phyloP scores from a whole-genome alignment of 2,797 vertebrate genomes.

The Crotalus adamanteus region DNA sequence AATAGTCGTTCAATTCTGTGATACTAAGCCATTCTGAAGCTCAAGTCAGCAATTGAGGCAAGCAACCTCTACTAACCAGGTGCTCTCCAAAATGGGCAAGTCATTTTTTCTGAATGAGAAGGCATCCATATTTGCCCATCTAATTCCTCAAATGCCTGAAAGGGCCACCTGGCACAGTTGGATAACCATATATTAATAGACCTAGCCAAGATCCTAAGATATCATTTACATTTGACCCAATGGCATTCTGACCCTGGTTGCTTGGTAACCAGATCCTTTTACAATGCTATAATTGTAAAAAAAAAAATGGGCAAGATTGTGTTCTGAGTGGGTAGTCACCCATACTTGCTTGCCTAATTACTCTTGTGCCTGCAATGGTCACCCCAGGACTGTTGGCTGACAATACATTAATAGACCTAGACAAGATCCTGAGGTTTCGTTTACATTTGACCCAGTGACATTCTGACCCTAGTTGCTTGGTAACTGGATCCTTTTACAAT shows the following conservation, averaged over 20 bases:
- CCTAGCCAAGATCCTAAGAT: conserved; percentile 17
- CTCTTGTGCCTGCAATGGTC: conserved; percentile 7
- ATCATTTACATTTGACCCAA: conserved; percentile 35
- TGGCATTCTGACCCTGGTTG: conserved; percentile 27
- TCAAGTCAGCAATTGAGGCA: background rate
- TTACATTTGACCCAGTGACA: conserved; percentile 37
- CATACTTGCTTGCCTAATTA: background rate
- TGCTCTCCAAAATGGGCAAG: background rate
- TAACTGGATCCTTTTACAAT: conserved; percentile 39
- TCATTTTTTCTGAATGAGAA: background rate
- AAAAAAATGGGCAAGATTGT: background rate
- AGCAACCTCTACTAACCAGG: background rate
- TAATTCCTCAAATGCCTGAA: background rate
- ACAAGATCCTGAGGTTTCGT: conserved; percentile 27
- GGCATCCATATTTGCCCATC: background rate
- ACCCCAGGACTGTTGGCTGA: background rate
- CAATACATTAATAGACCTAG: conserved; percentile 10
- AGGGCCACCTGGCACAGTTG: background rate
- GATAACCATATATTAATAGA: conserved; percentile 7
- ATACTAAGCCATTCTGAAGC: background rate
- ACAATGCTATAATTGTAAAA: conserved; percentile 14
- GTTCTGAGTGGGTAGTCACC: background rate
- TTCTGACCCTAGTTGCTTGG: conserved; percentile 27
- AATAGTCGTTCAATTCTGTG: background rate
- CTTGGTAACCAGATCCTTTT: conserved; percentile 37